Evolutionary conservation across 2,113 vertebrate genomes (phyloP), one percentile per base, ranked within the genome.

Genomic region (Cottus gobio): DNA sequence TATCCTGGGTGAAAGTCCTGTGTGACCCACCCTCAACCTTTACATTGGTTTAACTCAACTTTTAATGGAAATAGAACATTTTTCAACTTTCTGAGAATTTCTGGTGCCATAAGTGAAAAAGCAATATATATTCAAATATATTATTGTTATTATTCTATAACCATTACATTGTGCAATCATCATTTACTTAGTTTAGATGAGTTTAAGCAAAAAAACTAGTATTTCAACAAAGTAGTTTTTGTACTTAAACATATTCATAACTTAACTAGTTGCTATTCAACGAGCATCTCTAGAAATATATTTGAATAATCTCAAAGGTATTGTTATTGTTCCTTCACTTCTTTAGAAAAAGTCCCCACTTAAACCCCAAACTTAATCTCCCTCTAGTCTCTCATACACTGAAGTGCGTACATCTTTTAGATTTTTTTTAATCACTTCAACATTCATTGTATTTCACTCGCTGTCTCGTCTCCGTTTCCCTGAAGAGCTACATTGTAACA

Each of bases 381-480:
- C n/a, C n/a, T n/a, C n/a, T n/a, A n/a, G n/a, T n/a, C n/a, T n/a
- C n/a, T n/a, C n/a, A n/a, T n/a, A n/a, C 71, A 34, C 42, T 69
- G 15, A 46, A 68, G 30, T 20, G 5, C 3, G 31, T 1, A 3
- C 30, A 3, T 2, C 28, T 11, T 42, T 31, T 13, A 2, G 12
- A 63, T 28, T 20, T 6, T 28, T 16, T 48, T 8, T 20, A 57
- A 37, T n/a, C 30, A 67, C 34, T 61, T 61, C 37, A 74, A 39
- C 54, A 39, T 80, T n/a, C 31, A 48, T 39, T 46, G 39, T 48
- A 65, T 72, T 73, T 65, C 22, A 57, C 36, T 57, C 15, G 13
- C 39, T 34, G 60, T 48, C 62, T 39, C 11, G 62, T 78, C 48
- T 36, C 71, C 36, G 50, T 65, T 65, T n/a, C 42, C 73, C 50